A percentile compares a stretch with the other conserved stretches of the same genome.
Evolutionary conservation across 2,113 vertebrate genomes (phyloP).

Genomic region (Gorilla gorilla): DNA sequence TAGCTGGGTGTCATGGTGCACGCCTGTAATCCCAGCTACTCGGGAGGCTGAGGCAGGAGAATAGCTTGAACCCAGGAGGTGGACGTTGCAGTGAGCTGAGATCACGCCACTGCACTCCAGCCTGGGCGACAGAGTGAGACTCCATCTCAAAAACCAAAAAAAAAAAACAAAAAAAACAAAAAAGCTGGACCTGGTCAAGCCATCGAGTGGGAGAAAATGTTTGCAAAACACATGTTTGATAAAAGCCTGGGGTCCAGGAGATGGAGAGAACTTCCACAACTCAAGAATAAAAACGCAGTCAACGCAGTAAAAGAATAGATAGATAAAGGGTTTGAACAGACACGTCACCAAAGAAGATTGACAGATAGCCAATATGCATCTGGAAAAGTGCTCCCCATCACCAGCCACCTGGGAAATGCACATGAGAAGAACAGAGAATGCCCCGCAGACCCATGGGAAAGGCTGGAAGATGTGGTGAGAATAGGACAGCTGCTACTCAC

Average conservation of each 20-base stretch:
- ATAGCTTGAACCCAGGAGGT: fast-evolving
- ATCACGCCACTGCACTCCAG: too few species aligned
- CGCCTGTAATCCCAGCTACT: too few species aligned
- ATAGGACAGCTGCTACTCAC: fast-evolving
- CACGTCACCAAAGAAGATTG: fast-evolving
- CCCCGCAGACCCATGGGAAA: fast-evolving
- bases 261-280: not conserved
- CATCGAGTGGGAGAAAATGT: fast-evolving
- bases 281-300: not conserved
- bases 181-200: not conserved
- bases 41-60: too few species aligned
- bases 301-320: not conserved
- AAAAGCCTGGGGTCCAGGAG: not conserved
- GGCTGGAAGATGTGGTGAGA: not conserved
- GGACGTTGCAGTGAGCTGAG: too few species aligned
- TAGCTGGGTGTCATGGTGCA: fast-evolving
- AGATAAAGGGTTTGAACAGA: not conserved
- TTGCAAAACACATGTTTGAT: not conserved
- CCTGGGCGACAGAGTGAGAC: too few species aligned
- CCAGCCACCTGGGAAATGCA: not conserved
- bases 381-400: not conserved
- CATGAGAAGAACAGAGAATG: not conserved
- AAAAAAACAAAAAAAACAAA: too few species aligned
- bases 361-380: fast-evolving
- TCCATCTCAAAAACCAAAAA: too few species aligned